phyloP scores from a whole-genome alignment of 2,113 vertebrate species.

The Polypterus senegalus region DNA sequence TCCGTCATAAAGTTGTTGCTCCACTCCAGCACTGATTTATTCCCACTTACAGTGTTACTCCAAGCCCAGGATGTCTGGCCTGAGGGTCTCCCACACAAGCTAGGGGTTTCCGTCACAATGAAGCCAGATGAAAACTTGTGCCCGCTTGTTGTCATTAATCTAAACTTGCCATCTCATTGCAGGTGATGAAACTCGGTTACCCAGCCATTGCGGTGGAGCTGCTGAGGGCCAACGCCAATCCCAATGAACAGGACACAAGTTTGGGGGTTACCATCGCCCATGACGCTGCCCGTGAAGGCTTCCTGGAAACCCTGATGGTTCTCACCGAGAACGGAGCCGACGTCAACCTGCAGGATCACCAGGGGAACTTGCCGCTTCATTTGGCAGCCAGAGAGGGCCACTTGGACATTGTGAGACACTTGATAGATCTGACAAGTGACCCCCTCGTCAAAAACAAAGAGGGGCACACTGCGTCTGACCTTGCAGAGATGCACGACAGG shows the following conservation, averaged over 20 bases:
- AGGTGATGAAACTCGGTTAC: constrained; percentile 78
- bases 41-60: too few species aligned
- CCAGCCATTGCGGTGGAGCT: constrained; percentile 53
- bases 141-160: too few species aligned
- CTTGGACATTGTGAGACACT: constrained; percentile 52
- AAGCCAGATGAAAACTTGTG: too few species aligned
- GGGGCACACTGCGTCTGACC: constrained; percentile 55
- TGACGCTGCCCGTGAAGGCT: constrained; percentile 79
- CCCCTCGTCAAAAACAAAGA: constrained; percentile 43
- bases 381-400: constrained; percentile 70
- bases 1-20: too few species aligned
- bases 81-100: too few species aligned
- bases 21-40: too few species aligned
- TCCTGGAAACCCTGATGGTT: constrained; percentile 65
- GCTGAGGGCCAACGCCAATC: constrained; percentile 57
- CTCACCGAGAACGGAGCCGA: constrained; percentile 63
- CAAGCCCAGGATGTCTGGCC: too few species aligned
- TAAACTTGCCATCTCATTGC: neutral
- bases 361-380: constrained; percentile 77
- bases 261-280: constrained; percentile 65
- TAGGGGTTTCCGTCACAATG: too few species aligned
- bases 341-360: constrained; percentile 58
- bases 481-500: constrained; percentile 47
- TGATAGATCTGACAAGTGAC: constrained; percentile 44
- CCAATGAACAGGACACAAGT: constrained; percentile 59